Evolutionary conservation across 1,140 invertebrate genomes (phyloP), one percentile per base, ranked within the genome.

Genomic region (Lycorma delicatula): DNA sequence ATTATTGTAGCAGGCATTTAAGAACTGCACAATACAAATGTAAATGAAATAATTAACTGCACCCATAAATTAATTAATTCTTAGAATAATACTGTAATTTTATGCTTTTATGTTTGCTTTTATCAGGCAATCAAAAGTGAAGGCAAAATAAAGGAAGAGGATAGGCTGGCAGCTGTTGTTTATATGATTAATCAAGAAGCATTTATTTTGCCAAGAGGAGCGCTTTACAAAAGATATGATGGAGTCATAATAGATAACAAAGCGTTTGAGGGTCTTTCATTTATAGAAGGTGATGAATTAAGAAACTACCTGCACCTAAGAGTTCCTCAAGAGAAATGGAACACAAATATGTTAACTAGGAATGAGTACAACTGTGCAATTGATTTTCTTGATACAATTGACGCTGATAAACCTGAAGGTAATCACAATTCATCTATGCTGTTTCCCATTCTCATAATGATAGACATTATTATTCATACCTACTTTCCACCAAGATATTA

Each of bases 361-460:
- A 72, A 74, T 38, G 85, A 89, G 70, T 89, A 89, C 60, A 87
- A 88, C 71, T 87, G 85, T 60, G 79, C 84, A 4, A 74, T 84
- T 53, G 87, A 90, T 70, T 89, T 89, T 67, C 68, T 89, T 28
- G 86, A 89, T 66, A 79, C 83, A 1, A 78, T 86, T 13, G 83
- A 85, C 57, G 70, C 73, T 59, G 83, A 85, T 63, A 74, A 81
- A 16, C 84, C 84, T 0, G 71, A 72, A 63, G 81, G 75, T 76
- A 6, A 36, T n/a, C n/a, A n/a, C n/a, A n/a, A n/a, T n/a, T n/a
- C n/a, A n/a, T n/a, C n/a, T n/a, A n/a, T n/a, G n/a, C n/a, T n/a
- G n/a, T n/a, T n/a, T n/a, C n/a, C n/a, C n/a, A n/a, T n/a, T n/a
- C n/a, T n/a, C n/a, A n/a, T n/a, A n/a, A n/a, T n/a, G n/a, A n/a